These are phyloP conservation scores for Zeuzera pyrina DNA, from an alignment of 2,888 invertebrate species.

Conservation along the genomic window DNA sequence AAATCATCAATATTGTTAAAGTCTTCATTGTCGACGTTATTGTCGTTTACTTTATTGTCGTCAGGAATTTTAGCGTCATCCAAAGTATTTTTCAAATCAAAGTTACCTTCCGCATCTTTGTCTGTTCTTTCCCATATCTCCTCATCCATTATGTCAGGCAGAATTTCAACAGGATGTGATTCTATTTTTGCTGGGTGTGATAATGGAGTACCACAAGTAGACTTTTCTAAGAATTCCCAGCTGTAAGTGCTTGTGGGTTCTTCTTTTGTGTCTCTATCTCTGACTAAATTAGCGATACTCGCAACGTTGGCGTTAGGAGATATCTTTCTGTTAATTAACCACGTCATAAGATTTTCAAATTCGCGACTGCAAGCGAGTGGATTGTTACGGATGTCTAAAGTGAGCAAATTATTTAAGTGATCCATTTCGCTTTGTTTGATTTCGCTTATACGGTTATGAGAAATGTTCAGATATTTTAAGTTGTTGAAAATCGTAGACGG, in stretches of 20 bases:
- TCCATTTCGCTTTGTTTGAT: conserved; percentile 74
- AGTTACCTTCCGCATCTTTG: conserved; percentile 48
- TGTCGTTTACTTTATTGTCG: conserved; percentile 26
- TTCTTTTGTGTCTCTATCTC: conserved; percentile 44
- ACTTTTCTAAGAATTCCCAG: conserved; percentile 62
- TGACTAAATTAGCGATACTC: conserved; percentile 52
- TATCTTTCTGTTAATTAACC: conserved; percentile 74
- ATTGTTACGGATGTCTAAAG: conserved; percentile 77
- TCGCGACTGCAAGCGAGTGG: conserved; percentile 79
- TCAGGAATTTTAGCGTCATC: conserved; percentile 53
- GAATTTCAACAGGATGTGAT: conserved; percentile 45
- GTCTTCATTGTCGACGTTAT: conserved; percentile 22
- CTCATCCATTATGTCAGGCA: conserved; percentile 50
- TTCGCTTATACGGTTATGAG: conserved; percentile 72
- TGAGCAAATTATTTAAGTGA: conserved; percentile 70
- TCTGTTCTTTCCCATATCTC: conserved; percentile 65
- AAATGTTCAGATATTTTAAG: conserved; percentile 71
- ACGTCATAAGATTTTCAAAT: conserved; percentile 77
- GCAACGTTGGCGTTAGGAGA: conserved; percentile 59
- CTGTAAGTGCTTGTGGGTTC: conserved; percentile 49
- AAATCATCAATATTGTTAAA: conserved; percentile 29
- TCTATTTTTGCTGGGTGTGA: too few species aligned
- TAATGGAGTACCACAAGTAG: conserved; percentile 47
- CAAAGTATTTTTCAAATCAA: conserved; percentile 53
- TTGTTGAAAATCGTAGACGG: conserved; percentile 64